phyloP scores from a whole-genome alignment of 64 coral and sea anemone species.

The Porites lutea region DNA sequence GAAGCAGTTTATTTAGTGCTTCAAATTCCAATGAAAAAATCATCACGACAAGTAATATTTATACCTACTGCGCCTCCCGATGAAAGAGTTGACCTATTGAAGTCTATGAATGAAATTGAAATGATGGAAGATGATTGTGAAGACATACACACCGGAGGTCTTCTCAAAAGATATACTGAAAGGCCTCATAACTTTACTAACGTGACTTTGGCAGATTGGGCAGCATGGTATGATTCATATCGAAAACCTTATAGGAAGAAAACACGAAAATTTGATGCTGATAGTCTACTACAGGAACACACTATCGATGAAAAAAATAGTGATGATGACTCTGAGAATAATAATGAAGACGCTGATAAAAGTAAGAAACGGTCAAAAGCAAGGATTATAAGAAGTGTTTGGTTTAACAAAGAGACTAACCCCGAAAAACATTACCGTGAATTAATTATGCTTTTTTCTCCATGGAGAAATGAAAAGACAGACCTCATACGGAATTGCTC shows the following conservation, averaged over 20 bases:
- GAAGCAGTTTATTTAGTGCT: constrained; percentile 31
- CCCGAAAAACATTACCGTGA: too few relatives aligned
- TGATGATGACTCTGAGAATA: too few relatives aligned
- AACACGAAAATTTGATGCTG: neutral
- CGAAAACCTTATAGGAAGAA: neutral
- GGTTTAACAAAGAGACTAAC: too few relatives aligned
- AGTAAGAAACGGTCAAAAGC: too few relatives aligned
- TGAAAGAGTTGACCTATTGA: neutral
- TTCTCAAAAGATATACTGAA: constrained; percentile 48
- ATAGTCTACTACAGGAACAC: constrained; percentile 1
- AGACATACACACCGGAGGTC: constrained; percentile 25
- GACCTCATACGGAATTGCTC: neutral
- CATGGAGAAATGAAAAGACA: constrained; percentile 21
- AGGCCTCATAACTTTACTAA: neutral
- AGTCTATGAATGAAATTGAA: too few relatives aligned
- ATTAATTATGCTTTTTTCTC: neutral
- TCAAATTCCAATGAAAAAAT: constrained; percentile 33
- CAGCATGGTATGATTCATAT: constrained; percentile 30
- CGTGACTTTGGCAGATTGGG: constrained; percentile 59
- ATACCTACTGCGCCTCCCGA: constrained; percentile 10
- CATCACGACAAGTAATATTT: constrained; percentile 16
- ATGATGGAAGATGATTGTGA: too few relatives aligned
- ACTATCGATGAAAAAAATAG: neutral
- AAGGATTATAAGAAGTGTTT: too few relatives aligned
- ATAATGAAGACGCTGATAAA: too few relatives aligned